phyloP scores from a whole-genome alignment of 2,888 invertebrate genomes.

The Byasa hedistus region DNA sequence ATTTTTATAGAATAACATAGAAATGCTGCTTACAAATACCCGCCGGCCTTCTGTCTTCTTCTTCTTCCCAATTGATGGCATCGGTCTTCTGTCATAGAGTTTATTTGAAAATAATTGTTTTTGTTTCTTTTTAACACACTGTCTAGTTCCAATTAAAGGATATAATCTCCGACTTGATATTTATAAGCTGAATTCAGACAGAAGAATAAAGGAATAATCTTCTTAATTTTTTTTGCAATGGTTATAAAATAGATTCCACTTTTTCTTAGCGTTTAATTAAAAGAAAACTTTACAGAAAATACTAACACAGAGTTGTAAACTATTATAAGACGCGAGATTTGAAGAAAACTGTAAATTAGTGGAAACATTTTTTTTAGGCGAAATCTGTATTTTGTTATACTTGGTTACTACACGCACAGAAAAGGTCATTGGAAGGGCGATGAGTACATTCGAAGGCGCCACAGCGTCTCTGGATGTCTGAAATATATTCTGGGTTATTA shows the following conservation, averaged over 20 bases:
- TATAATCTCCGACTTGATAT: neutral
- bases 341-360: neutral
- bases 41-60: too few relatives aligned
- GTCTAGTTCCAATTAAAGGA: neutral
- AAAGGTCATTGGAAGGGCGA: conserved; percentile 54
- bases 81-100: neutral
- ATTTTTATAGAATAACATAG: too few relatives aligned
- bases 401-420: neutral
- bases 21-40: too few relatives aligned
- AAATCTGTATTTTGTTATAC: neutral
- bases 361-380: neutral
- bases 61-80: too few relatives aligned
- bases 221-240: neutral
- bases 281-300: too few relatives aligned
- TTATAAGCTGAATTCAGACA: neutral
- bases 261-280: neutral
- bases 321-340: neutral
- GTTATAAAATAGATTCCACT: neutral
- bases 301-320: too few relatives aligned
- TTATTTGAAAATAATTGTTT: neutral
- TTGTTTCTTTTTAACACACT: neutral
- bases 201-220: neutral
- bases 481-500: conserved; percentile 15
- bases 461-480: conserved; percentile 26
- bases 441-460: conserved; percentile 37